A percentile compares a stretch with the other conserved stretches of the same genome.
Conservation (phyloP, 2,113 vertebrate species). For the Oreochromis aureus region DNA sequence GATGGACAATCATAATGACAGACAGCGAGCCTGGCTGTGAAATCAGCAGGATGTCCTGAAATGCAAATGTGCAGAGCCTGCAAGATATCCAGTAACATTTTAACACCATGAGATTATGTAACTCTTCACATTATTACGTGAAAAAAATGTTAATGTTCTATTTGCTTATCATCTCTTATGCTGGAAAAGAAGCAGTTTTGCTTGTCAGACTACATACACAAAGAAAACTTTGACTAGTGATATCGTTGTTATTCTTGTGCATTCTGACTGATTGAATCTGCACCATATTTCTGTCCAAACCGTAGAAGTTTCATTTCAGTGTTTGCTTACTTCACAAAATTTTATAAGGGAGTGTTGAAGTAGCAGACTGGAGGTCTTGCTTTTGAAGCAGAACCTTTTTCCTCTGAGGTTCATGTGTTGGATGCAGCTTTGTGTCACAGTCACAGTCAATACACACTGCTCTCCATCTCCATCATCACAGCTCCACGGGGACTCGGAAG, state of each 20-base stretch:
- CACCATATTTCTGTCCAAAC: not conserved
- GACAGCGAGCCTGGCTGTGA: not conserved
- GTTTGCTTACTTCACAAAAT: constrained; percentile 2
- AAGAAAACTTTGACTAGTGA: not conserved
- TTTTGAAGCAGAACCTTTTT: constrained; percentile 25
- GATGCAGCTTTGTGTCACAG: constrained; percentile 52
- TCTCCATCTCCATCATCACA: constrained; percentile 55
- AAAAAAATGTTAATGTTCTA: not conserved
- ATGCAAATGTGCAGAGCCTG: not conserved
- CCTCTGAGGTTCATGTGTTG: constrained; percentile 41
- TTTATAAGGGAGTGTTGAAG: not conserved
- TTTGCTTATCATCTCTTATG: not conserved
- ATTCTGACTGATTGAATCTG: not conserved
- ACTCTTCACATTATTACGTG: not conserved
- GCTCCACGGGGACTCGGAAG: constrained; percentile 23
- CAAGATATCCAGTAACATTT: not conserved
- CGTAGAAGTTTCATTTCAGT: not conserved
- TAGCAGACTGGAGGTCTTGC: constrained; percentile 12
- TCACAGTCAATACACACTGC: constrained; percentile 44
- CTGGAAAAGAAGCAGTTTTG: not conserved
- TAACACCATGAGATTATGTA: not conserved
- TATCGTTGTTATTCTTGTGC: not conserved
- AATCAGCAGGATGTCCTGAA: not conserved
- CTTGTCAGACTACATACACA: not conserved
- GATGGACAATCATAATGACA: not conserved